These are phyloP conservation scores for Babylonia areolata DNA, from an alignment of 1,140 invertebrate species.

Conservation along the genomic window DNA sequence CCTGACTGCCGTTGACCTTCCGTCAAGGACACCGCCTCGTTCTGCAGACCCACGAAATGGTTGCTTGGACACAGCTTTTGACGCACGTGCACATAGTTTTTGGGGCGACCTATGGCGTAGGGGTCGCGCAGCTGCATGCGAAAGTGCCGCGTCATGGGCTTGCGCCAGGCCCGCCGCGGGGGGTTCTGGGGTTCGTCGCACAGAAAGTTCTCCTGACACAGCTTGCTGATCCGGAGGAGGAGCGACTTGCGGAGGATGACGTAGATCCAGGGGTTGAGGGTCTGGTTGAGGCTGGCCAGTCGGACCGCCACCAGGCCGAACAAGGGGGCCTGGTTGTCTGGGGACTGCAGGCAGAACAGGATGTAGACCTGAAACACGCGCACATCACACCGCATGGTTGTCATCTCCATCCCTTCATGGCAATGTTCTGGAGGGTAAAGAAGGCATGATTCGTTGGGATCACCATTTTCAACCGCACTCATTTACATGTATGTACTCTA, in stretches of 20 bases:
- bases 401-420: background rate
- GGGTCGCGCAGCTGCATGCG: background rate
- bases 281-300: slow-evolving; percentile 76
- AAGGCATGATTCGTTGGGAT: background rate
- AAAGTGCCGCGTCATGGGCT: background rate
- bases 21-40: no score
- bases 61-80: slow-evolving; percentile 48
- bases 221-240: slow-evolving; percentile 35
- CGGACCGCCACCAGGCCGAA: slow-evolving; percentile 71
- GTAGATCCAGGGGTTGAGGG: slow-evolving; percentile 76
- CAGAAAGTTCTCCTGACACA: slow-evolving; percentile 25
- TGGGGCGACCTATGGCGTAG: background rate
- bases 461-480: background rate
- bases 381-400: no score
- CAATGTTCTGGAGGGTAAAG: background rate
- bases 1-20: background rate
- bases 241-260: slow-evolving; percentile 72
- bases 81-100: slow-evolving; percentile 49
- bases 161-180: background rate
- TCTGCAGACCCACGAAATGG: slow-evolving; percentile 43
- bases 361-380: slow-evolving; percentile 58
- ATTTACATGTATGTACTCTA: background rate
- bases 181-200: background rate
- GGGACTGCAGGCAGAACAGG: slow-evolving; percentile 57
- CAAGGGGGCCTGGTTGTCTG: slow-evolving; percentile 53